Percentiles rank a stretch among this genome's conserved stretches.
phyloP scores from a whole-genome alignment of 35 echinoderm and acorn worm genomes.

The Apostichopus japonicus region DNA sequence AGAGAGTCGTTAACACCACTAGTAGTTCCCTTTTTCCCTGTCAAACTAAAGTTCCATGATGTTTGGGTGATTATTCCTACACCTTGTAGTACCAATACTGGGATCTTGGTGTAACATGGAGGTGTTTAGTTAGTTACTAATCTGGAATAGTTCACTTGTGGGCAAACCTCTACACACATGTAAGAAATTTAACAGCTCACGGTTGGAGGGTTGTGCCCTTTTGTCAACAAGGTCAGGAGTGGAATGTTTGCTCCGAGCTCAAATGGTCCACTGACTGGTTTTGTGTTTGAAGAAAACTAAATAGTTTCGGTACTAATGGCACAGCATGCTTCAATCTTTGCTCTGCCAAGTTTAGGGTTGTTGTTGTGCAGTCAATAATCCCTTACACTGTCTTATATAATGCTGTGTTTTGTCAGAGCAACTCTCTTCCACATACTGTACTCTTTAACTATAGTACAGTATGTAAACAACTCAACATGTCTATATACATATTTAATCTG shows the following conservation, averaged over 20 bases:
- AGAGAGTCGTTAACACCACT: too few species aligned
- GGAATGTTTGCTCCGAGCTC: conserved; percentile 53
- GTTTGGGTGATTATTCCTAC: too few species aligned
- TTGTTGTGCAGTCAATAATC: neutral
- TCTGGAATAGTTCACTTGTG: too few species aligned
- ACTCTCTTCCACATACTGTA: too few species aligned
- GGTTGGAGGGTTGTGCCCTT: conserved; percentile 25
- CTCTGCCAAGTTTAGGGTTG: neutral
- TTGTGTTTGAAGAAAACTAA: neutral
- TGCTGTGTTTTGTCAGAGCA: neutral
- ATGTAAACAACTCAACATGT: too few species aligned
- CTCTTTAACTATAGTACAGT: too few species aligned
- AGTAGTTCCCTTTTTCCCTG: too few species aligned
- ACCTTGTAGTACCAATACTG: too few species aligned
- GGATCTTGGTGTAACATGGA: too few species aligned
- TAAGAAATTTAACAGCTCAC: conserved; percentile 48
- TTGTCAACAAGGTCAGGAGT: conserved; percentile 46
- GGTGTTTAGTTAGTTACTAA: too few species aligned
- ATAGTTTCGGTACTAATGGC: neutral
- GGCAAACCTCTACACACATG: conserved; percentile 8
- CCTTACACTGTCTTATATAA: neutral
- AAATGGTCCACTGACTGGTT: conserved; percentile 10
- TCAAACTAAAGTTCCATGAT: too few species aligned
- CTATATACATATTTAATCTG: too few species aligned
- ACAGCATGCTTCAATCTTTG: neutral